Base-by-base conservation (phyloP, 2,888 invertebrate genomes). In the Andrena camellia region DNA sequence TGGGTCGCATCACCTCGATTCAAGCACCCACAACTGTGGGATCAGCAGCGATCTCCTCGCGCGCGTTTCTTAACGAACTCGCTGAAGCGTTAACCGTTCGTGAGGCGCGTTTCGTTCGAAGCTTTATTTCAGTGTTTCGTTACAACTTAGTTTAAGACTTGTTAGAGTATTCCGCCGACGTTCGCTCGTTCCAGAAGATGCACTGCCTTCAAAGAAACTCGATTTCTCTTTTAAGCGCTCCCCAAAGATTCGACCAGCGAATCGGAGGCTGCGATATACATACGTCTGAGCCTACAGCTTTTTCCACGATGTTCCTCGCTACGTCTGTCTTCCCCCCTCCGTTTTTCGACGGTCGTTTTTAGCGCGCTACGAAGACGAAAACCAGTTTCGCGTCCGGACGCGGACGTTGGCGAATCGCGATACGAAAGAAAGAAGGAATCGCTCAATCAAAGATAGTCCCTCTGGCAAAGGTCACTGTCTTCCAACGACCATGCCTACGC, bases 351-450 rank as follows among this genome's bases (percentile, higher is more conserved):
- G 78, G 76, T 73, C 71, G 78, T 81, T 85, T 78, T 84, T 81
- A 83, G 80, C 70, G 33, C 81, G 81, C 78, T 71, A 68, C 78
- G 83, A 83, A 81, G 78, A 81, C 81, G 85, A 86, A 85, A 86
- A 86, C 86, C 86, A 85, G 86, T 86, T 86, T 81, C 35, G 79
- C 86, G 83, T 81, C 78, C 79, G 83, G 74, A 80, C 78, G 62
- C 75, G 76, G 72, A 76, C 78, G 64, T 79, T 76, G 85, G 83
- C 66, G 86, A 85, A 81, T 84, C 82, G 73, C 48, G 77, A 72
- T 74, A 69, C 79, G 75, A 86, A 81, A 83, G 83, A 76, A 85
- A 85, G 81, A 74, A 85, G 79, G 75, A 85, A 85, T 78, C 83
- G 81, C 76, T 85, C 83, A 78, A 86, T 86, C 80, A 80, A 75